These are phyloP conservation scores for Zosterops hypoxanthus DNA, from an alignment of 2,113 vertebrate species.

Conservation along the genomic window DNA sequence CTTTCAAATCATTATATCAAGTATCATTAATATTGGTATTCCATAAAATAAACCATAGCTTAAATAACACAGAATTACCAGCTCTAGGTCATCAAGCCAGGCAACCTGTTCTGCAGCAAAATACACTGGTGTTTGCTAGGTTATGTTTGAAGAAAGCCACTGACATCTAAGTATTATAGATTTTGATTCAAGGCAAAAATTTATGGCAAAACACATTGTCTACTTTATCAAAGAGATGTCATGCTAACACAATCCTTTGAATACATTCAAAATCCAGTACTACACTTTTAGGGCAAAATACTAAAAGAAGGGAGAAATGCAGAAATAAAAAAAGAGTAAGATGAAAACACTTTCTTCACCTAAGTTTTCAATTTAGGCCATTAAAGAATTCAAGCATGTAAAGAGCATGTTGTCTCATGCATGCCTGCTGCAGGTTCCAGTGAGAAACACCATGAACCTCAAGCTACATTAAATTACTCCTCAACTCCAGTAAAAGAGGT, in stretches of 20 bases:
- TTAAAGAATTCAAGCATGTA: neutral
- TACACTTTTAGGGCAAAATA: neutral
- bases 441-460: neutral
- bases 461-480: neutral
- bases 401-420: neutral
- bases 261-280: neutral
- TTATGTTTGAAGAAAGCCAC: neutral
- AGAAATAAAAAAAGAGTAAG: neutral
- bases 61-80: neutral
- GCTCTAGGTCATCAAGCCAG: neutral
- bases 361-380: neutral
- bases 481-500: neutral
- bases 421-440: neutral
- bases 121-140: neutral
- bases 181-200: neutral
- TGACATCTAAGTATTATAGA: neutral
- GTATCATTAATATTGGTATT: neutral
- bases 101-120: accelerated
- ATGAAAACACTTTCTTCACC: neutral
- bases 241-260: accelerated
- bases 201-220: neutral
- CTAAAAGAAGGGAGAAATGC: neutral
- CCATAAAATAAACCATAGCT: neutral
- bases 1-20: neutral
- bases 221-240: neutral